Evolutionary conservation across 1,140 invertebrate genomes (phyloP).

Genomic region (Zaprionus kolodkinae): DNA sequence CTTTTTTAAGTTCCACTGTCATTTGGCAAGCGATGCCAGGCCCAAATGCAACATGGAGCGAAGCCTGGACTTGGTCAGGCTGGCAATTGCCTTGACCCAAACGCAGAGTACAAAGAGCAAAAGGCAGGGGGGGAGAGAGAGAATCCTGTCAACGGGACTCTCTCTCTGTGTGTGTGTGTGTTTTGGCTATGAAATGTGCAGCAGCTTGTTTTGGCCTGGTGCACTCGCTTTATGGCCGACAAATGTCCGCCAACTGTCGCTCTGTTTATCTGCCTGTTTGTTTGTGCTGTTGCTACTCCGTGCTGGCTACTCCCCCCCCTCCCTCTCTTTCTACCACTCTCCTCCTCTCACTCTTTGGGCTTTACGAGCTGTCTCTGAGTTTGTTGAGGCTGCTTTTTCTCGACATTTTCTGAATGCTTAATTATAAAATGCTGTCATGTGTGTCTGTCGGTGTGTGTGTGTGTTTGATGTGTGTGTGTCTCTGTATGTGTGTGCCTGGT

Average conservation of each 20-base stretch:
- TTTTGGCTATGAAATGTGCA: constrained; percentile 54
- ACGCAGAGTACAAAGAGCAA: constrained; percentile 1
- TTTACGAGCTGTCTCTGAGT: constrained; percentile 12
- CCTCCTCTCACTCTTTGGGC: background rate
- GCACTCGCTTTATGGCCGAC: constrained; percentile 38
- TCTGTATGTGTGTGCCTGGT: background rate
- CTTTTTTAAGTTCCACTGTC: constrained; percentile 5
- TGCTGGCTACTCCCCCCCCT: background rate
- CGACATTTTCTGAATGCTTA: constrained; percentile 73
- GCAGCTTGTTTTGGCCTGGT: constrained; percentile 15
- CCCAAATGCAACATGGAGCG: constrained; percentile 14
- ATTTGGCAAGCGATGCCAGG: constrained; percentile 16
- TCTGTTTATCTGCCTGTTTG: constrained; percentile 45
- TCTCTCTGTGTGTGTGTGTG: background rate
- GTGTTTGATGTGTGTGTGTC: constrained; percentile 10
- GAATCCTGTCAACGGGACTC: constrained; percentile 19
- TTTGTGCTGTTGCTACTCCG: constrained; percentile 18
- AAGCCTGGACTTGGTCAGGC: constrained; percentile 1
- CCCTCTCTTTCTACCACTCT: background rate
- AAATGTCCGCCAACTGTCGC: constrained; percentile 50
- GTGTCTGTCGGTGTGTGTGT: constrained; percentile 38
- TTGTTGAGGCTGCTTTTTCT: constrained; percentile 32
- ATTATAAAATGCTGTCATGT: constrained; percentile 64
- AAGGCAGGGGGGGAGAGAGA: no score
- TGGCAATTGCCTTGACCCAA: constrained; percentile 29